These are phyloP conservation scores for Sclerodermus sp. DNA, from an alignment of 2,888 invertebrate species.

Conservation along the genomic window DNA sequence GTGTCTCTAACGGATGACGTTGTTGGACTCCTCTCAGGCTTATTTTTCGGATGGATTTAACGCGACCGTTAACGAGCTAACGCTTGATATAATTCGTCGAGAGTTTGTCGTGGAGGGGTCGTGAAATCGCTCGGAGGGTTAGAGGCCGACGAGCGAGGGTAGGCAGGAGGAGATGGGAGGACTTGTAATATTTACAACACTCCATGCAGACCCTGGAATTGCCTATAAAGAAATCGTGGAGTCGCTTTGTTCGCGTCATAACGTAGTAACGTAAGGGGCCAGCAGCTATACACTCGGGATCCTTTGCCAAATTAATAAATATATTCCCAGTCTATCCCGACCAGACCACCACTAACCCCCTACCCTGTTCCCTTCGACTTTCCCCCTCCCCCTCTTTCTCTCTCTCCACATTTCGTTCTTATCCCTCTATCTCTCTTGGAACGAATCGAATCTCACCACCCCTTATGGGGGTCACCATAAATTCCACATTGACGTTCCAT, in stretches of 20 bases:
- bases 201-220: constrained; percentile 53
- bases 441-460: constrained; percentile 9
- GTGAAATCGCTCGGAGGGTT: constrained; percentile 15
- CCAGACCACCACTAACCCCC: constrained; percentile 4
- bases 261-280: constrained; percentile 53
- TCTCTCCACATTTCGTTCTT: constrained; percentile 8
- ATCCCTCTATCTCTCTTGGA: constrained; percentile 4
- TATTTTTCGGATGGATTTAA: no score
- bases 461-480: constrained; percentile 32
- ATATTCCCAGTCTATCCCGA: constrained; percentile 48
- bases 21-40: no score
- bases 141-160: constrained; percentile 18
- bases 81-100: no score
- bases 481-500: constrained; percentile 42
- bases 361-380: constrained; percentile 16
- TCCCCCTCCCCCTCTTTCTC: constrained; percentile 6
- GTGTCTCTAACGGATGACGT: no score
- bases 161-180: constrained; percentile 7
- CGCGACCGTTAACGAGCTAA: no score
- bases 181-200: constrained; percentile 51
- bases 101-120: no score
- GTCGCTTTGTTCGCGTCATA: constrained; percentile 57
- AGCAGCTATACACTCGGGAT: constrained; percentile 49
- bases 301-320: constrained; percentile 57
- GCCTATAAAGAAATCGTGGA: constrained; percentile 57